phyloP scores from a whole-genome alignment of 2,797 vertebrate species.

The Hippopotamyrus pictus region DNA sequence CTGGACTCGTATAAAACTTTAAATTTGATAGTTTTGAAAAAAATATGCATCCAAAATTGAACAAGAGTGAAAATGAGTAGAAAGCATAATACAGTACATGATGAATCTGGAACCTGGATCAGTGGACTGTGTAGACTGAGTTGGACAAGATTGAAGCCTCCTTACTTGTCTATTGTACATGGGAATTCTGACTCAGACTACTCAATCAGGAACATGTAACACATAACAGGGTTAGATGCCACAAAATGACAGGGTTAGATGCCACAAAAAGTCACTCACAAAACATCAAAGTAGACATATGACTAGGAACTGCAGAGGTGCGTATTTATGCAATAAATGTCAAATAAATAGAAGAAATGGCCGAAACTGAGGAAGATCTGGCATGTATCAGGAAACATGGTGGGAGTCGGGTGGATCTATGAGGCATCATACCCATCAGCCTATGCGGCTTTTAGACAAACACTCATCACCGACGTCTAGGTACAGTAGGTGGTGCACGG shows the following conservation, averaged over 20 bases:
- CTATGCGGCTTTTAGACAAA: conserved; percentile 40
- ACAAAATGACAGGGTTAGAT: not conserved
- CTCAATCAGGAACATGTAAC: not conserved
- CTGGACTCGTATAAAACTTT: not conserved
- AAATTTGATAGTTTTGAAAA: not conserved
- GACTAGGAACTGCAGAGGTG: not conserved
- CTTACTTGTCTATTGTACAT: not conserved
- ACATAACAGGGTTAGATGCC: not conserved
- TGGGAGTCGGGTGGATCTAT: conserved; percentile 28
- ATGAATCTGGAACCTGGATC: not conserved
- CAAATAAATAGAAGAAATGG: not conserved
- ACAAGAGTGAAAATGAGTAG: not conserved
- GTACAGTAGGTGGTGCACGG: conserved; percentile 50
- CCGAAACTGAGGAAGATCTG: conserved; percentile 35
- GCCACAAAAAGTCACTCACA: not conserved
- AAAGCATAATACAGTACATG: not conserved
- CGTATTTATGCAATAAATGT: not conserved
- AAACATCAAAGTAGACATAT: not conserved
- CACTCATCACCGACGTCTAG: conserved; percentile 43
- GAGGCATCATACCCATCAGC: conserved; percentile 35
- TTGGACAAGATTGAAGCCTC: not conserved
- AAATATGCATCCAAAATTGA: not conserved
- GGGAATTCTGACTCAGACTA: not conserved
- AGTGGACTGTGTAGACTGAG: not conserved
- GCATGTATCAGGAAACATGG: conserved; percentile 29